A percentile compares a stretch with the other conserved stretches of the same genome.
Conservation (phyloP, 1,140 invertebrate species). For the Neodiprion lecontei region DNA sequence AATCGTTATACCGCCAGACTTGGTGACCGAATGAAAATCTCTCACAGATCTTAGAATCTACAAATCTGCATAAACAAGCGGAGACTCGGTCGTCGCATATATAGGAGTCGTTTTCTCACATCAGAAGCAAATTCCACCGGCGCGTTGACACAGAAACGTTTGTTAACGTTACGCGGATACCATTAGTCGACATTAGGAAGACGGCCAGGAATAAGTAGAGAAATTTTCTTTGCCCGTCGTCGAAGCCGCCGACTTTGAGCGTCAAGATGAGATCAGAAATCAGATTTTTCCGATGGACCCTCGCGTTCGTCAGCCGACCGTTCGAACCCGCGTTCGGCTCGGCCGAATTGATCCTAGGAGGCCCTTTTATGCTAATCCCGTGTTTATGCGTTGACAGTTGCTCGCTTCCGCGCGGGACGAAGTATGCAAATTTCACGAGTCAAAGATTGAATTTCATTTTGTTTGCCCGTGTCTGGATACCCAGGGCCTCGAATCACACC, state of each 20-base stretch:
- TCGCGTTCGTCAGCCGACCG: background rate
- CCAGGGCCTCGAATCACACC: conserved; percentile 8
- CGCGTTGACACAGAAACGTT: no score
- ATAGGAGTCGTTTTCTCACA: no score
- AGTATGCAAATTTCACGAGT: conserved; percentile 54
- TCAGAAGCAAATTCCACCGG: background rate
- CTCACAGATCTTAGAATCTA: conserved; percentile 14
- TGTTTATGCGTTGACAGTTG: conserved; percentile 58
- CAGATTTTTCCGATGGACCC: conserved; percentile 8
- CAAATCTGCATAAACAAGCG: background rate
- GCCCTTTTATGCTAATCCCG: conserved; percentile 54
- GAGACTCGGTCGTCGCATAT: conserved; percentile 14
- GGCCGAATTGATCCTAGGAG: background rate
- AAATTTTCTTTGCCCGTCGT: background rate
- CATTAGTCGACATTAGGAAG: conserved; percentile 5
- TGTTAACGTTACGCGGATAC: no score
- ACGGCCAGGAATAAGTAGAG: background rate
- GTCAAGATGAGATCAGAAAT: background rate
- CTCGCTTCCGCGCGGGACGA: conserved; percentile 45
- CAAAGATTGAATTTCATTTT: conserved; percentile 57
- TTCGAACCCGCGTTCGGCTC: background rate
- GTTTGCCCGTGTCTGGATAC: conserved; percentile 29
- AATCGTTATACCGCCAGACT: no score
- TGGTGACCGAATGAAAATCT: conserved; percentile 11
- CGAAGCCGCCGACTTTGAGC: background rate